Evolutionary conservation across 2,113 vertebrate species (phyloP).

Genomic region (Crotalus viridis): DNA sequence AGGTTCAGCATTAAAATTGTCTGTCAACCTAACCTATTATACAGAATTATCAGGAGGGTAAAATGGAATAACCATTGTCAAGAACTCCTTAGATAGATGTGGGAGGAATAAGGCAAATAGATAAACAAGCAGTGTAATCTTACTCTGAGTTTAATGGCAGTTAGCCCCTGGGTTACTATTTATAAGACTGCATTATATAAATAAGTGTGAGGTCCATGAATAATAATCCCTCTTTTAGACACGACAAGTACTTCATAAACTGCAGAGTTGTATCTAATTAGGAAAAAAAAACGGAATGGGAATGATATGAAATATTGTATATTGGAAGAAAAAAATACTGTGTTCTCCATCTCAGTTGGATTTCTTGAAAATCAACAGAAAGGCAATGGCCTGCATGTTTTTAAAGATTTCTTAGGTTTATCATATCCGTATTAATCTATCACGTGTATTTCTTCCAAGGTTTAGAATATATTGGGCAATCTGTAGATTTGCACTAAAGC

Average conservation of each 20-base stretch:
- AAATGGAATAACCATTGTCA: neutral
- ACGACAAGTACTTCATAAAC: neutral
- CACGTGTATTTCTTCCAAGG: neutral
- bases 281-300: neutral
- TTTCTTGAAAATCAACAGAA: neutral
- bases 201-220: neutral
- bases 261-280: neutral
- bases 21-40: neutral
- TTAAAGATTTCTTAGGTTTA: neutral
- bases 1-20: neutral
- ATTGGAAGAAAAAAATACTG: neutral
- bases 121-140: neutral
- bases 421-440: neutral
- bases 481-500: neutral
- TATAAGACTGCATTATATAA: neutral
- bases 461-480: neutral
- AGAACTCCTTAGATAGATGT: neutral
- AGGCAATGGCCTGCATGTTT: neutral
- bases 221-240: neutral
- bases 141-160: neutral
- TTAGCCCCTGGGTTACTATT: neutral
- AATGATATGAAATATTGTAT: neutral
- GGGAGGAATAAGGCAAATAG: neutral
- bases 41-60: neutral
- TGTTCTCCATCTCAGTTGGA: neutral